Conservation (phyloP, 2,888 invertebrate genomes). For the Deladenus siricidicola region DNA sequence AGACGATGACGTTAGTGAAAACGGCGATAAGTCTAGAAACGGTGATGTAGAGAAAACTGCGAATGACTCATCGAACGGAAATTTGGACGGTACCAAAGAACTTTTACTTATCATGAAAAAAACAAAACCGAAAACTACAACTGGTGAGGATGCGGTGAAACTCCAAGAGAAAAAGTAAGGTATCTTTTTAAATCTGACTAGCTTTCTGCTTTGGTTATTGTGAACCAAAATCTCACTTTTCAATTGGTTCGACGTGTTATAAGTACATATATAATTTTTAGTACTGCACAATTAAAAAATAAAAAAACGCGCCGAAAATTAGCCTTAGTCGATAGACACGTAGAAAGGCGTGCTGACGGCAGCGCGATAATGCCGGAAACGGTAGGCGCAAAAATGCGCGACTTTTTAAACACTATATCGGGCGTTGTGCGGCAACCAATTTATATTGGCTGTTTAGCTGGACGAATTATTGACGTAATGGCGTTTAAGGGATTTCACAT, state of each 20-base stretch:
- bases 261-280: too few relatives aligned
- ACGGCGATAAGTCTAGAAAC: constrained; percentile 11
- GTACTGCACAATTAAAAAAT: constrained; percentile 3
- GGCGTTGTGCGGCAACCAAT: constrained; percentile 40
- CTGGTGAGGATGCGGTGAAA: too few relatives aligned
- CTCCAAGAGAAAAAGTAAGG: too few relatives aligned
- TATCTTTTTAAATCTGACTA: too few relatives aligned
- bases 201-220: too few relatives aligned
- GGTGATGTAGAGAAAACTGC: constrained; percentile 8
- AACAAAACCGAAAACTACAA: too few relatives aligned
- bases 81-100: too few relatives aligned
- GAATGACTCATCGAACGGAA: too few relatives aligned
- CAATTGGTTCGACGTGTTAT: too few relatives aligned
- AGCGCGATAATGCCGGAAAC: constrained; percentile 37
- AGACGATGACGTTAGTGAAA: constrained; percentile 1
- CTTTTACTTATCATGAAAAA: too few relatives aligned
- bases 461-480: constrained; percentile 51
- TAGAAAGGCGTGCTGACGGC: constrained; percentile 35
- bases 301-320: constrained; percentile 27
- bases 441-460: constrained; percentile 44
- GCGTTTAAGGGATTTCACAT: constrained; percentile 53
- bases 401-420: constrained; percentile 34
- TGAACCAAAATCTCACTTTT: too few relatives aligned
- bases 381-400: constrained; percentile 26
- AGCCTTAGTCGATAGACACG: constrained; percentile 46